Conservation (phyloP, 2,797 vertebrate species). For the Saguinus oedipus region DNA sequence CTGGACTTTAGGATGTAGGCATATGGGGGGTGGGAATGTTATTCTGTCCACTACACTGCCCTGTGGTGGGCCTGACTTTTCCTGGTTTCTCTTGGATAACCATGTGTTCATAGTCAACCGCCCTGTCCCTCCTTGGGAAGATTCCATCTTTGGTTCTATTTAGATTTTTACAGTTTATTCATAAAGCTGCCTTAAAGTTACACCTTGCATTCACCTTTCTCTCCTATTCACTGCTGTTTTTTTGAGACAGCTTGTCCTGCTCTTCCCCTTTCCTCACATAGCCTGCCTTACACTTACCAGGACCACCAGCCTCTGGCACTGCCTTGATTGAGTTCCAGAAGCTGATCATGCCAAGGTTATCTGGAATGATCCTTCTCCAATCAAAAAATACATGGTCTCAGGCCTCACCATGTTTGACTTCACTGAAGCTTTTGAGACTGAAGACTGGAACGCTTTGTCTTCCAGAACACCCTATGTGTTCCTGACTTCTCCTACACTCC, state of each 20-base stretch:
- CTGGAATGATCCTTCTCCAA: background rate
- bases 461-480: background rate
- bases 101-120: background rate
- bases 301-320: background rate
- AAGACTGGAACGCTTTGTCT: background rate
- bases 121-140: background rate
- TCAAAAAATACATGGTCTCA: background rate
- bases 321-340: background rate
- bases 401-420: background rate
- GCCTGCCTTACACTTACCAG: background rate
- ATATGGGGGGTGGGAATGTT: background rate
- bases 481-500: background rate
- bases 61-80: background rate
- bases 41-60: background rate
- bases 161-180: background rate
- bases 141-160: background rate
- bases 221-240: background rate
- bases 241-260: background rate
- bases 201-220: background rate
- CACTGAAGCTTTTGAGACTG: background rate
- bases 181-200: background rate
- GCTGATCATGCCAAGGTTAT: background rate
- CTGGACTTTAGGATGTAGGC: background rate
- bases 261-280: background rate
- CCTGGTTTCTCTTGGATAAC: background rate